Percentiles rank a stretch among this genome's conserved stretches.
phyloP scores from a whole-genome alignment of 2,113 vertebrate genomes.

The Pardalotus punctatus region DNA sequence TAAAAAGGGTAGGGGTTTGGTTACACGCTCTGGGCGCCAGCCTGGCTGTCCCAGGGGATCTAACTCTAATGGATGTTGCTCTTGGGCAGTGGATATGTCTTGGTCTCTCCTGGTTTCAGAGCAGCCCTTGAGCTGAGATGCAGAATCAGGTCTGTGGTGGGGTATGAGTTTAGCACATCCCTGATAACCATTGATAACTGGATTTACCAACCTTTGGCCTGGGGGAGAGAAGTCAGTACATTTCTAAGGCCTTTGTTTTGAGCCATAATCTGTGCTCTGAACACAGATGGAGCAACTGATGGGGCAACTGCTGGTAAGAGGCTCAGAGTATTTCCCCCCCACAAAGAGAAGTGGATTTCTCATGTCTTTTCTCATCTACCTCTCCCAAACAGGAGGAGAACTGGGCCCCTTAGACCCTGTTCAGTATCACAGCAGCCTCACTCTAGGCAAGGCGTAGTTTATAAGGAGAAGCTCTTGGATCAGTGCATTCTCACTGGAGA shows the following conservation, averaged over 20 bases:
- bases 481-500: not conserved
- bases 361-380: not conserved
- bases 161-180: not conserved
- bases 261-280: not conserved
- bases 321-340: not conserved
- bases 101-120: not conserved
- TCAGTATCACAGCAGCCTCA: not conserved
- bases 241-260: not conserved
- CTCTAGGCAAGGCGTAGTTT: not conserved
- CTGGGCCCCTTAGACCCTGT: not conserved
- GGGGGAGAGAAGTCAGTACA: not conserved
- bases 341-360: not conserved
- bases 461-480: not conserved
- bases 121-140: not conserved
- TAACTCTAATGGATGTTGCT: not conserved
- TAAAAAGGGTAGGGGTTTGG: not conserved
- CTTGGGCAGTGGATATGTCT: rapidly evolving
- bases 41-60: not conserved
- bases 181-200: not conserved
- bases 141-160: not conserved
- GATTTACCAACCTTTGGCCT: not conserved
- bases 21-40: not conserved
- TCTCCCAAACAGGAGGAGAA: not conserved
- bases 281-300: not conserved
- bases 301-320: not conserved